Conservation (phyloP, 2,113 vertebrate species). For the Passer domesticus region DNA sequence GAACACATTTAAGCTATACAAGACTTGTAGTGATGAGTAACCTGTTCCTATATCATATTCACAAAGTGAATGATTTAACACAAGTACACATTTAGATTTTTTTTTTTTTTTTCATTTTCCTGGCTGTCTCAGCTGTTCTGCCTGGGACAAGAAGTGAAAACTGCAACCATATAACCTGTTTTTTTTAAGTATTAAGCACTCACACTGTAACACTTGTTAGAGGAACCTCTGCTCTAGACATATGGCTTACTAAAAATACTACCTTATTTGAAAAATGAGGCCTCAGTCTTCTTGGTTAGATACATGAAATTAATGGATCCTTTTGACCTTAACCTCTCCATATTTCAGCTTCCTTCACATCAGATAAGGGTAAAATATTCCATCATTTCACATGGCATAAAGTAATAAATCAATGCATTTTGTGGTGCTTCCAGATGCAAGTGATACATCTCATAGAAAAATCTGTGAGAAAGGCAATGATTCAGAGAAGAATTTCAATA, state of each 20-base stretch:
- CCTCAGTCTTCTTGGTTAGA: neutral
- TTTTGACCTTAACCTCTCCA: neutral
- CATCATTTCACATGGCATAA: neutral
- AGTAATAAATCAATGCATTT: neutral
- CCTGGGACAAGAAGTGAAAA: neutral
- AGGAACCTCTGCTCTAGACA: neutral
- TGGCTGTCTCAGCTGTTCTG: neutral
- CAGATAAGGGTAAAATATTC: neutral
- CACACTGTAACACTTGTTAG: neutral
- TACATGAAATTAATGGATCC: neutral
- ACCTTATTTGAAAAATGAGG: neutral
- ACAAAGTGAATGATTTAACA: neutral
- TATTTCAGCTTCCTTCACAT: neutral
- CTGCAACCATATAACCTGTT: neutral
- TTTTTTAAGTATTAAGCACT: neutral
- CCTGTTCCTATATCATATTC: neutral
- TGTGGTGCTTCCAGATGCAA: neutral
- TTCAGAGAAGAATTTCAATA: conserved; percentile 19
- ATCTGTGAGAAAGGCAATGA: conserved; percentile 10
- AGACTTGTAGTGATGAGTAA: neutral
- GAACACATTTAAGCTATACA: neutral
- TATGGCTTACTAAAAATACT: conserved; percentile 17
- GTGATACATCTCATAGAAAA: neutral
- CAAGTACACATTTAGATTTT: neutral
- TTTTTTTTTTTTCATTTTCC: neutral